Conservation (phyloP, 2,113 vertebrate species). For the Abramis brama region DNA sequence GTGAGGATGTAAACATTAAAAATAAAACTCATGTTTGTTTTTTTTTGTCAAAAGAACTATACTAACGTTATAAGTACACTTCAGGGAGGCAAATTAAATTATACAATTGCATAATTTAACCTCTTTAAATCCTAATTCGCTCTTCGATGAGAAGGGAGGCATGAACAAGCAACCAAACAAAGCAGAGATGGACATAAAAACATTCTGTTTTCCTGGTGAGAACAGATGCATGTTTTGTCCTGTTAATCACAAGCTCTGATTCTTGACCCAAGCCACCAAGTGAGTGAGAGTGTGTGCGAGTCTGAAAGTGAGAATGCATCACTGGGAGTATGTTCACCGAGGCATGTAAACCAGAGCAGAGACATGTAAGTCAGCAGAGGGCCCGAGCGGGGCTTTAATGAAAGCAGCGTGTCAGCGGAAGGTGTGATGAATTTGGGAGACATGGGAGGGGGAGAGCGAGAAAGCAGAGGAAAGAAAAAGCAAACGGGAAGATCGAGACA, state of each 20-base stretch:
- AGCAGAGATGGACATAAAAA: not conserved
- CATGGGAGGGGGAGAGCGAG: not conserved
- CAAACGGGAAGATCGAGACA: not conserved
- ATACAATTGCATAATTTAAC: not conserved
- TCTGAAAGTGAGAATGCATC: conserved; percentile 22
- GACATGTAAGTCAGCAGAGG: conserved; percentile 25
- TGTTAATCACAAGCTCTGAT: conserved; percentile 30
- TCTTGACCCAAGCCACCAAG: conserved; percentile 12
- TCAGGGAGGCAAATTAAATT: not conserved
- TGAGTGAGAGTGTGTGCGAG: conserved; percentile 25
- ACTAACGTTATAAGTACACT: not conserved
- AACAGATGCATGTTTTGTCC: conserved; percentile 22
- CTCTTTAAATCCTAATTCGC: not conserved
- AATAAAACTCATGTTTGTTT: not conserved
- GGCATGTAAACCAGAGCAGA: conserved; percentile 37
- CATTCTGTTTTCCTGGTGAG: conserved; percentile 5
- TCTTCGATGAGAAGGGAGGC: not conserved
- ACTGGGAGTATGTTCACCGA: conserved; percentile 17
- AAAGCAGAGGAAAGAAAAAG: not conserved
- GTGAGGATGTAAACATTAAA: not conserved
- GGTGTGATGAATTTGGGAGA: conserved; percentile 47
- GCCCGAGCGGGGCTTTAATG: conserved; percentile 42
- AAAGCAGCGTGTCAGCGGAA: conserved; percentile 49
- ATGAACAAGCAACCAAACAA: not conserved
- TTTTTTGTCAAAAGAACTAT: not conserved